Percentiles rank a stretch among this genome's conserved stretches.
Evolutionary conservation across 37 sponge, comb jelly and placozoan genomes (phyloP).

Genomic region (Sycon ciliatum): DNA sequence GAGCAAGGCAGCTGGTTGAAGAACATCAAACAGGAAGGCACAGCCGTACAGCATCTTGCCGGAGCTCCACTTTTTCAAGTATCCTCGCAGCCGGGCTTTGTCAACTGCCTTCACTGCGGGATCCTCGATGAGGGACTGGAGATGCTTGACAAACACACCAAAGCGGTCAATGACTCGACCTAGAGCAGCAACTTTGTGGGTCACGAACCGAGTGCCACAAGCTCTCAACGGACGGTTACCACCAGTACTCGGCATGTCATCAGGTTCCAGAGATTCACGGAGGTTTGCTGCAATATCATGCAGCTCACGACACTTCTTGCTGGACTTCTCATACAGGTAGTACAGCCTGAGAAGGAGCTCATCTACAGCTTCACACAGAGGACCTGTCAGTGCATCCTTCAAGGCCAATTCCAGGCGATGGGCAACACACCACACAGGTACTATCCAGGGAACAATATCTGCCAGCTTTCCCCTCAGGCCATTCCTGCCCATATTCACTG

Average conservation of each 20-base stretch:
- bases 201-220: constrained; percentile 12
- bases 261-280: constrained; percentile 27
- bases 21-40: constrained; percentile 55
- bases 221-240: not conserved
- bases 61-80: constrained; percentile 41
- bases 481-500: not conserved
- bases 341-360: not conserved
- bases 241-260: constrained; percentile 1
- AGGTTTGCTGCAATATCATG: constrained; percentile 10
- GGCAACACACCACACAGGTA: not conserved
- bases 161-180: not conserved
- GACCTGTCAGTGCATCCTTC: not conserved
- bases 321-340: constrained; percentile 5
- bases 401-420: not conserved
- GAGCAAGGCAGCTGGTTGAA: constrained; percentile 39
- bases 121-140: not conserved
- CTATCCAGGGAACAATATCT: not conserved
- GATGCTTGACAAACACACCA: not conserved
- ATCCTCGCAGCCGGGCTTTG: constrained; percentile 34
- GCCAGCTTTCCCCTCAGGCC: not conserved
- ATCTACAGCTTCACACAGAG: not conserved
- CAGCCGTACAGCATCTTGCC: constrained; percentile 47
- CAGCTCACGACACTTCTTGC: not conserved
- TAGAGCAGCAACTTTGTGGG: constrained; percentile 5
- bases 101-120: constrained; percentile 31